Evolutionary conservation across 2,797 vertebrate species (phyloP), one percentile per base, ranked within the genome.

Genomic region (Galaxias olidus): DNA sequence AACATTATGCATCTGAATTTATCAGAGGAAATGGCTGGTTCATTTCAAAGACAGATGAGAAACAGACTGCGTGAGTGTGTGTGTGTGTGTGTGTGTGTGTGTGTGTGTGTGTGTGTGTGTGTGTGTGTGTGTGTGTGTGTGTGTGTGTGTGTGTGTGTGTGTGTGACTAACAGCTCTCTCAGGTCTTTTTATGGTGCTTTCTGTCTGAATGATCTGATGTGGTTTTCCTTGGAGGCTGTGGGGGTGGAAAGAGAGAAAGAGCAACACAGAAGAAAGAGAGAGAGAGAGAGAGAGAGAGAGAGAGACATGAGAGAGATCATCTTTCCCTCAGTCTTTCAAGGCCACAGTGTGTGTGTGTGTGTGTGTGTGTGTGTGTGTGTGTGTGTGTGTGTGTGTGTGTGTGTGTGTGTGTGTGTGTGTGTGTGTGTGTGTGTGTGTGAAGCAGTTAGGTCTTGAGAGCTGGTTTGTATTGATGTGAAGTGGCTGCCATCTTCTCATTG

Each of bases 131-230:
- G 19, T 60, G 59, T 49, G 41, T 45, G 58, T 59, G 15, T 59
- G 58, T 46, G 45, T 61, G 59, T 54, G 61, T 42, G 44, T 48
- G 62, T 55, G 62, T 64, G 41, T 61, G 69, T 72, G 53, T 53
- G 49, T 71, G 68, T 74, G 71, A 76, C 66, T 73, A 76, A 76
- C 20, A 1, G 11, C 30, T 55, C 69, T 76, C 59, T 68, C 55
- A 42, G 19, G 52, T 49, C 63, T 68, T 56, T 61, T 70, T 74
- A 62, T 54, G 47, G 30, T 6, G 30, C 30, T 30, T 30, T 30
- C 6, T 30, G 3, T 30, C 30, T 30, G 30, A 30, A 30, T 30
- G 30, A 30, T 30, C 30, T 30, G 2, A 30, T 30, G 30, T 30
- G 30, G 30, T 30, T 30, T 30, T 30, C 30, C 30, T 30, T 6